Conservation (phyloP, 2,113 vertebrate species). For the Rhineura floridana region DNA sequence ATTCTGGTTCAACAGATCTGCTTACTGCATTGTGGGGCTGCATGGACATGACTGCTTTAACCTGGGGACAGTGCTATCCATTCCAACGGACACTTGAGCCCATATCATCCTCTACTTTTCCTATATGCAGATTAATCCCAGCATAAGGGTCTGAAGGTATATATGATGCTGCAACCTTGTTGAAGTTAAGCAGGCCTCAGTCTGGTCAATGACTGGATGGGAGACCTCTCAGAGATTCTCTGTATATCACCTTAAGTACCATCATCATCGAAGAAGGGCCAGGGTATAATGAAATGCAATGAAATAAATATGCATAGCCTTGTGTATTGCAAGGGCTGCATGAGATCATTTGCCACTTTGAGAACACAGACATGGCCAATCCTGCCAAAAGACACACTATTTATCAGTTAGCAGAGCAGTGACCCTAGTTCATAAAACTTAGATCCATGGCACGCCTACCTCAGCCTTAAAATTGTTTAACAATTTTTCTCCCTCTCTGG, state of each 20-base stretch:
- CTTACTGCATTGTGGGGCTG: not conserved
- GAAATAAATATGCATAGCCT: not conserved
- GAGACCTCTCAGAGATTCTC: not conserved
- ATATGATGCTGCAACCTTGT: not conserved
- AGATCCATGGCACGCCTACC: not conserved
- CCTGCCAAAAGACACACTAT: not conserved
- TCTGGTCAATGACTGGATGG: not conserved
- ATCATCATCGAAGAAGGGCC: no score
- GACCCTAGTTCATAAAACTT: not conserved
- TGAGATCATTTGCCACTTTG: not conserved
- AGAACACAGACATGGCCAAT: not conserved
- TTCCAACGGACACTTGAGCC: not conserved
- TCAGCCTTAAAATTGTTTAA: not conserved
- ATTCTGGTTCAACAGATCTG: no score
- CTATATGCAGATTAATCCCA: not conserved
- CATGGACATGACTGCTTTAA: not conserved
- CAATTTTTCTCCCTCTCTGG: not conserved
- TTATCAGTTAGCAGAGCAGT: no score
- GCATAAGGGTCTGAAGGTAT: not conserved
- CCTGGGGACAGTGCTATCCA: not conserved
- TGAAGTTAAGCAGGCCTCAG: not conserved
- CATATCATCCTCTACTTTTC: not conserved
- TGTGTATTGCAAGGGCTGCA: not conserved
- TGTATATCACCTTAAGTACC: not conserved
- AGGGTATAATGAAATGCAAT: not conserved